Percentiles rank a stretch among this genome's conserved stretches.
Evolutionary conservation across 2,113 vertebrate species (phyloP).

Genomic region (Anhinga rufa): DNA sequence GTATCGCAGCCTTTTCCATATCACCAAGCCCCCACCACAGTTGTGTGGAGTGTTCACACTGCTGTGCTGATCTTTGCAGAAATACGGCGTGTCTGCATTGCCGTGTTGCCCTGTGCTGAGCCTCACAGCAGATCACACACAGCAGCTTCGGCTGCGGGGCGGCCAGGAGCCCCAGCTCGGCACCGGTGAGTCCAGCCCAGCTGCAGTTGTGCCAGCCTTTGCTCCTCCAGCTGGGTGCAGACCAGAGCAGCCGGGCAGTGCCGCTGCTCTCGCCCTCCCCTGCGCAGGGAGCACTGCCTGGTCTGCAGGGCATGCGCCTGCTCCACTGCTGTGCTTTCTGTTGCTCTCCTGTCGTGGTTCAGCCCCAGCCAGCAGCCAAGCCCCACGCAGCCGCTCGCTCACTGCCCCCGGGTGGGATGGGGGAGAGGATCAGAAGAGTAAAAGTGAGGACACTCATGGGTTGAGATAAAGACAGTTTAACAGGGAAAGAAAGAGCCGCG

Average conservation of each 20-base stretch:
- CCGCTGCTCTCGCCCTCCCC: background rate
- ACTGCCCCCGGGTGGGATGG: no score
- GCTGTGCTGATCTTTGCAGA: background rate
- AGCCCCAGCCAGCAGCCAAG: no score
- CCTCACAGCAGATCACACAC: background rate
- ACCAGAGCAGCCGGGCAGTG: background rate
- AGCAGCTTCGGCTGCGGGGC: background rate
- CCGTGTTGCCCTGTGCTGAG: background rate
- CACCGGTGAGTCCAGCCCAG: background rate
- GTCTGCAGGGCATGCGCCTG: no score
- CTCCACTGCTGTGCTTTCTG: background rate
- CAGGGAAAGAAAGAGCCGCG: no score
- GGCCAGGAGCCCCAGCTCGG: background rate
- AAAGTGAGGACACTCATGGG: no score
- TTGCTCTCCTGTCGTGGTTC: no score
- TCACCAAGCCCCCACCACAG: background rate
- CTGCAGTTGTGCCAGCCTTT: background rate
- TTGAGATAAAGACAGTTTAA: no score
- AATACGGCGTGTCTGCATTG: rapidly evolving
- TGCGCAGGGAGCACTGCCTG: background rate
- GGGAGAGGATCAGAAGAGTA: no score
- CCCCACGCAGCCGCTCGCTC: no score
- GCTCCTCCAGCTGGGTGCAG: background rate
- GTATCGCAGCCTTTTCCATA: background rate
- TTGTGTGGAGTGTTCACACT: rapidly evolving